Conservation (phyloP, 2,797 vertebrate species). For the Etheostoma perlongum region DNA sequence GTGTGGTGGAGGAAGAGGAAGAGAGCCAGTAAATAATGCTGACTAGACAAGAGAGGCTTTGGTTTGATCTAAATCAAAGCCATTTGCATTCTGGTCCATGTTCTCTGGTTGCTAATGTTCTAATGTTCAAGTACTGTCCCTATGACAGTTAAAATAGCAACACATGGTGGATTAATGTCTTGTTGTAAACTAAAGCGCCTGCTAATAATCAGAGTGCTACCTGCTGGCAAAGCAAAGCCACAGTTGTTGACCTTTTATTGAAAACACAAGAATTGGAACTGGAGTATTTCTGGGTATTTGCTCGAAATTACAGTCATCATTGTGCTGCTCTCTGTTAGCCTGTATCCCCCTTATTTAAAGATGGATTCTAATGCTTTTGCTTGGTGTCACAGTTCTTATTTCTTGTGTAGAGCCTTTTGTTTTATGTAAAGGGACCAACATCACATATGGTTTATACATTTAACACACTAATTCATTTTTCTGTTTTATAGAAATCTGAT, state of each 20-base stretch:
- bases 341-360: background rate
- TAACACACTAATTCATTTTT: background rate
- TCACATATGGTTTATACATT: background rate
- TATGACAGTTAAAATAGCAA: background rate
- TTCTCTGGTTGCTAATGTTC: conserved; percentile 18
- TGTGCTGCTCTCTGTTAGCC: background rate
- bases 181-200: background rate
- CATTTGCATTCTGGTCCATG: background rate
- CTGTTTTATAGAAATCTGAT: background rate
- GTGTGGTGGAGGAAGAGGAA: background rate
- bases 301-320: background rate
- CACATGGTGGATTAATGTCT: conserved; percentile 1
- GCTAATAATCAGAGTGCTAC: background rate
- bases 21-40: background rate
- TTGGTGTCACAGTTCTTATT: background rate
- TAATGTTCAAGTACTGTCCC: background rate
- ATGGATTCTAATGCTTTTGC: background rate
- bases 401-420: background rate
- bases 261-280: background rate
- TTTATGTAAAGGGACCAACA: background rate
- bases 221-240: background rate
- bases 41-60: conserved; percentile 11
- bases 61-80: conserved; percentile 1
- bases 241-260: background rate
- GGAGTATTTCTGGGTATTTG: background rate